These are phyloP conservation scores for Carapus acus DNA, from an alignment of 2,797 vertebrate species.

Conservation along the genomic window DNA sequence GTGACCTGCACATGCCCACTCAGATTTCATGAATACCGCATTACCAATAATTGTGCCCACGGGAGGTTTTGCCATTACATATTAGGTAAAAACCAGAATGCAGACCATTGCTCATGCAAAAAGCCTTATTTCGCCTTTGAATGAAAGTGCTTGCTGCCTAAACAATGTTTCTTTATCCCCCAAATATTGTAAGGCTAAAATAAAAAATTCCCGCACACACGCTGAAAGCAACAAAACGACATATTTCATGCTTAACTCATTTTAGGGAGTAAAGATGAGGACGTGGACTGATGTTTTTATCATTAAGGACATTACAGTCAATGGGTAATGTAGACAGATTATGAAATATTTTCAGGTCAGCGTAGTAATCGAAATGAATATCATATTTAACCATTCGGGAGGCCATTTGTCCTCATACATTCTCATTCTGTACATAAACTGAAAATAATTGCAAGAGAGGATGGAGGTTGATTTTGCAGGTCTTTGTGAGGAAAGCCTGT, in stretches of 20 bases:
- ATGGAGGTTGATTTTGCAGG: conserved; percentile 47
- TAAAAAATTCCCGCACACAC: conserved; percentile 5
- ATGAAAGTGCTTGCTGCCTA: too few species aligned
- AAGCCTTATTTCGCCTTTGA: too few species aligned
- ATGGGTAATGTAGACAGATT: conserved; percentile 64
- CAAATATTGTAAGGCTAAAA: too few species aligned
- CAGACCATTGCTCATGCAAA: too few species aligned
- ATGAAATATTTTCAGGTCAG: conserved; percentile 61
- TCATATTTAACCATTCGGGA: conserved; percentile 68
- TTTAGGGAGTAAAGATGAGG: conserved; percentile 37
- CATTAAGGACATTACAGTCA: conserved; percentile 59
- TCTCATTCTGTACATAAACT: conserved; percentile 68
- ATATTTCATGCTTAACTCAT: conserved; percentile 40
- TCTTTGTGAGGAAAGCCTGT: neutral
- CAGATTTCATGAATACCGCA: too few species aligned
- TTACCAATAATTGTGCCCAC: too few species aligned
- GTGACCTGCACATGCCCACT: too few species aligned
- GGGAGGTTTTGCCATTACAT: too few species aligned
- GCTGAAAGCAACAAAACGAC: conserved; percentile 9
- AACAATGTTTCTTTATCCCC: too few species aligned
- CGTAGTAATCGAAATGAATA: conserved; percentile 70
- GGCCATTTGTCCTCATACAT: conserved; percentile 69
- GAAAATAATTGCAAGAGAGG: conserved; percentile 60
- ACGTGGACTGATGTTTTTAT: conserved; percentile 69
- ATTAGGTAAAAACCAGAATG: too few species aligned